phyloP scores from a whole-genome alignment of 2,888 invertebrate species.

The Lycophotia porphyrea region DNA sequence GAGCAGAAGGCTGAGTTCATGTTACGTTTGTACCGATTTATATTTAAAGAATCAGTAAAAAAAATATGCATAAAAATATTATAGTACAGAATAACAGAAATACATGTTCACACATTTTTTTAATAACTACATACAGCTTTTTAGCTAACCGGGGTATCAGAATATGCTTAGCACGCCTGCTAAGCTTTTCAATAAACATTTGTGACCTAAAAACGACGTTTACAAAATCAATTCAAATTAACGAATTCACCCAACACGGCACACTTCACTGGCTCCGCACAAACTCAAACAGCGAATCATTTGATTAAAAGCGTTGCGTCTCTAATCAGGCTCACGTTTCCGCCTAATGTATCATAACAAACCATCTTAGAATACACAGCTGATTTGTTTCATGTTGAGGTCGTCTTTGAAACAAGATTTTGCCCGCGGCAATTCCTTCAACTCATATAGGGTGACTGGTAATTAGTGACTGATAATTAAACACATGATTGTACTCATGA shows the following conservation, averaged over 20 bases:
- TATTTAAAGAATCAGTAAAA: no score
- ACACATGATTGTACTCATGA: no score
- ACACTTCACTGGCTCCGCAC: background rate
- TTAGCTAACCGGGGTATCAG: background rate
- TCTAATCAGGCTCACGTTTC: slow-evolving; percentile 27
- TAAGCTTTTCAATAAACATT: background rate
- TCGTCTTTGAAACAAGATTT: background rate
- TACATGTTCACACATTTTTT: background rate
- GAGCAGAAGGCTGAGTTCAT: no score
- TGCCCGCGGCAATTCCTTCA: no score
- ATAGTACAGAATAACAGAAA: no score
- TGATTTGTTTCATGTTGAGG: background rate
- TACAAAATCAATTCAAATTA: background rate
- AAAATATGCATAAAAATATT: no score
- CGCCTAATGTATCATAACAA: background rate
- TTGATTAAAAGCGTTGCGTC: slow-evolving; percentile 8
- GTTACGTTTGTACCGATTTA: no score
- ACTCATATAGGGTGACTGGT: no score
- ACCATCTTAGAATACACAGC: slow-evolving; percentile 8
- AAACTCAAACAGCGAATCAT: slow-evolving; percentile 17
- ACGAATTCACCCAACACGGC: background rate
- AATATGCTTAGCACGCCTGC: background rate
- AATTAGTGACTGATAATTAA: no score
- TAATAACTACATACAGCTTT: background rate
- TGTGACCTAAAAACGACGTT: background rate